Evolutionary conservation across 2,888 invertebrate genomes (phyloP), one percentile per base, ranked within the genome.

Genomic region (Pseudococcus jackbeardsleyi): DNA sequence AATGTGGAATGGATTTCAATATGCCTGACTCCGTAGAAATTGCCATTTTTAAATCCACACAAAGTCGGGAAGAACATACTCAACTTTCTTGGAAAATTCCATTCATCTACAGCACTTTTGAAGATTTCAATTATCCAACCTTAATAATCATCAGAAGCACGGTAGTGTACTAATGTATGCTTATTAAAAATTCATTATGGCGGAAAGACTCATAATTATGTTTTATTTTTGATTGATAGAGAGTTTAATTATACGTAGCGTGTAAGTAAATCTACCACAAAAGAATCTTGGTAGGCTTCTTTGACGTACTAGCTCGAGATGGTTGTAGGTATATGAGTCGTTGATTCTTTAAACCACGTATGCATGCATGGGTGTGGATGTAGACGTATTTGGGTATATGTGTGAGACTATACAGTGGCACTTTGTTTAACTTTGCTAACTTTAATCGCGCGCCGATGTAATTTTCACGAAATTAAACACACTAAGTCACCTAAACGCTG

Each of bases 391-490:
- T 50, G 4, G 5, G 50, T 54, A n/a, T 54, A n/a, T 4, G 54
- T 26, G 22, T 8, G 46, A 82, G 46, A 82, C 11, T 82, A 82
- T 84, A 48, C n/a, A 77, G 26, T 42, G 77, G 39, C 77, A 77
- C 85, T 85, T 85, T 85, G 85, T 85, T 54, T 50, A 85, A 85
- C 85, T 85, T 85, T 50, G 54, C 59, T 39, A 85, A 85, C 85
- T 85, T 85, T 85, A 85, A 85, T 85, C 85, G 54, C 85, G 85
- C 42, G 22, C 39, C 33, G 59, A 59, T 59, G 85, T 85, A 85
- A 85, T 85, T 85, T 85, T 85, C 85, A 33, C 85, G 48, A 85
- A 85, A 85, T 85, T 85, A 85, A 85, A 85, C 85, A 33, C 85
- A 39, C 59, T 46, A 26, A 50, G 33, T 50, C 39, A 33, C 22